Conservation (phyloP, 2,113 vertebrate species). For the Alethe castanea region DNA sequence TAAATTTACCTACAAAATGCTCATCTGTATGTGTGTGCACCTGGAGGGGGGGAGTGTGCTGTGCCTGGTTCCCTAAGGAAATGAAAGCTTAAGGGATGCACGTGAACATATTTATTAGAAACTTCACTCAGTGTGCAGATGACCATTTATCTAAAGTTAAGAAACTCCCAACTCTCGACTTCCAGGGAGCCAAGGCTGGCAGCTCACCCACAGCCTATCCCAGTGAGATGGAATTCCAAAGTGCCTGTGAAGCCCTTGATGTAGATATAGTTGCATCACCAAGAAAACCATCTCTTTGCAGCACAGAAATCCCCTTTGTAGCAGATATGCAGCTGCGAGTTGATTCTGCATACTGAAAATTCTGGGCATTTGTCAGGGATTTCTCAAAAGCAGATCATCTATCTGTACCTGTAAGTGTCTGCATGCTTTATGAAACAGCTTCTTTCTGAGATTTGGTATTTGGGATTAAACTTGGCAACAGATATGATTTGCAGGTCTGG, state of each 20-base stretch:
- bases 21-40: not conserved
- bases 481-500: not conserved
- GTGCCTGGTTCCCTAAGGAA: not conserved
- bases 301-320: not conserved
- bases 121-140: not conserved
- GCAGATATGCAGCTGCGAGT: not conserved
- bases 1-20: not conserved
- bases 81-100: not conserved
- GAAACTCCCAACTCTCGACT: not conserved
- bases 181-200: not conserved
- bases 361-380: not conserved
- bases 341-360: not conserved
- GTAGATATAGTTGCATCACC: not conserved
- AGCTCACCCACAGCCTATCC: not conserved
- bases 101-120: not conserved
- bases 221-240: not conserved
- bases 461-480: not conserved
- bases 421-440: not conserved
- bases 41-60: rapidly evolving
- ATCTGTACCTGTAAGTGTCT: not conserved
- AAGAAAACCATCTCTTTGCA: not conserved
- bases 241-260: not conserved
- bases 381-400: not conserved
- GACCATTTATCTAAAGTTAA: not conserved
- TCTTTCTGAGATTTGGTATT: not conserved